Conservation (phyloP, 64 coral and sea anemone genomes). For the Montipora foliosa region DNA sequence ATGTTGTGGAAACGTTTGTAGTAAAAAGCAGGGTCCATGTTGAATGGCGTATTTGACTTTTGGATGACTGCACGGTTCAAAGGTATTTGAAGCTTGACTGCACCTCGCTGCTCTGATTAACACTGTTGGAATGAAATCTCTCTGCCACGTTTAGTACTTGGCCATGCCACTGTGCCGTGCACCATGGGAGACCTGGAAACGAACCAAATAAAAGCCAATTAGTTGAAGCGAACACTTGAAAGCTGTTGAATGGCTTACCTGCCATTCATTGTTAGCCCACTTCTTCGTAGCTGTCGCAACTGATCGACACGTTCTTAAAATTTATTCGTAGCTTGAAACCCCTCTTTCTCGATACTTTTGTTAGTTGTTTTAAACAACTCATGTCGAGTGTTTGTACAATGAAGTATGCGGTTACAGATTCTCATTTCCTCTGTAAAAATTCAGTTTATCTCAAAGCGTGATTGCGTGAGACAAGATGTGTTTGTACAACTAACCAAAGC, state of each 20-base stretch:
- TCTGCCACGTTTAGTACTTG: background rate
- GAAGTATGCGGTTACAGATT: background rate
- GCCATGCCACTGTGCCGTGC: constrained; percentile 13
- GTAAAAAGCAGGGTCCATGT: constrained; percentile 16
- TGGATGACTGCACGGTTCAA: background rate
- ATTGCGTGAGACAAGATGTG: no score
- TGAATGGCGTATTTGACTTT: background rate
- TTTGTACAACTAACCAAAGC: no score
- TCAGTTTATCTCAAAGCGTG: no score
- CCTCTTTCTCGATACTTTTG: background rate
- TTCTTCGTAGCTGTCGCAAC: background rate
- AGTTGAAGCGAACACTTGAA: background rate
- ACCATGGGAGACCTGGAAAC: constrained; percentile 29
- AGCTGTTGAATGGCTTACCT: constrained; percentile 7
- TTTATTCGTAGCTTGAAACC: background rate
- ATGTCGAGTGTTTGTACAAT: background rate
- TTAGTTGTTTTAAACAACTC: background rate
- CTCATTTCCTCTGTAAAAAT: background rate
- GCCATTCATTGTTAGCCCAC: constrained; percentile 29
- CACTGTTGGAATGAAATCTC: background rate
- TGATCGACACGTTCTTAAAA: background rate
- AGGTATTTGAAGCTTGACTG: background rate
- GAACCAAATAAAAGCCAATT: constrained; percentile 28
- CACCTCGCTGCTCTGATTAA: background rate
- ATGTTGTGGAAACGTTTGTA: background rate